Evolutionary conservation across 30 jellyfish, hydroid and myxozoan species (phyloP).

Genomic region (Cassiopea xamachana): DNA sequence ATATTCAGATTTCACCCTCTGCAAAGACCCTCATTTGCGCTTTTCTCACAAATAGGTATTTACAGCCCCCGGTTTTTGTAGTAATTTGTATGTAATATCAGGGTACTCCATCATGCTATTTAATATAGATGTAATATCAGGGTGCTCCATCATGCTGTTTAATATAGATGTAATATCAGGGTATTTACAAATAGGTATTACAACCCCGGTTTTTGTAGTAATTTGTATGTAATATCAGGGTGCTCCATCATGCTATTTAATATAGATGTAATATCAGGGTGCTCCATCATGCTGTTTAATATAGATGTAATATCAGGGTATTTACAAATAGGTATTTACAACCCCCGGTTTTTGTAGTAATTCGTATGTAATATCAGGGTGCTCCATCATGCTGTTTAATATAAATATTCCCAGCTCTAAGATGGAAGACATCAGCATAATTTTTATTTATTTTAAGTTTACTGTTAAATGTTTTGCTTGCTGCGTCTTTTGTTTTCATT

Average conservation of each 20-base stretch:
- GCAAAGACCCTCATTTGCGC: slow-evolving; percentile 90
- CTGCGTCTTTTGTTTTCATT: background rate
- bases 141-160: background rate
- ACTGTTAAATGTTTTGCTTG: background rate
- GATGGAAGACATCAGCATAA: background rate
- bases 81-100: background rate
- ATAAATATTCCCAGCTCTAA: background rate
- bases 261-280: background rate
- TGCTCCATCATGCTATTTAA: background rate
- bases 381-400: background rate
- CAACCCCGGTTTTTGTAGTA: background rate
- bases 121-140: background rate
- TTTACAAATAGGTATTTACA: slow-evolving; percentile 77
- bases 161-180: background rate
- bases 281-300: background rate
- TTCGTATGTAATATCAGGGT: background rate
- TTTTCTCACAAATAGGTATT: slow-evolving; percentile 89
- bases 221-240: background rate
- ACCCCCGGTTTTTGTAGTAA: background rate
- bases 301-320: background rate
- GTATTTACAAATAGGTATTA: slow-evolving; percentile 76
- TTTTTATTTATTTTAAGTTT: too few relatives aligned
- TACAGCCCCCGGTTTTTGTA: background rate
- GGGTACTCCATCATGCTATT: background rate
- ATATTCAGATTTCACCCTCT: slow-evolving; percentile 76